Percentiles rank a stretch among this genome's conserved stretches.
phyloP scores from a whole-genome alignment of 2,888 invertebrate genomes.

The Lysandra bellargus region DNA sequence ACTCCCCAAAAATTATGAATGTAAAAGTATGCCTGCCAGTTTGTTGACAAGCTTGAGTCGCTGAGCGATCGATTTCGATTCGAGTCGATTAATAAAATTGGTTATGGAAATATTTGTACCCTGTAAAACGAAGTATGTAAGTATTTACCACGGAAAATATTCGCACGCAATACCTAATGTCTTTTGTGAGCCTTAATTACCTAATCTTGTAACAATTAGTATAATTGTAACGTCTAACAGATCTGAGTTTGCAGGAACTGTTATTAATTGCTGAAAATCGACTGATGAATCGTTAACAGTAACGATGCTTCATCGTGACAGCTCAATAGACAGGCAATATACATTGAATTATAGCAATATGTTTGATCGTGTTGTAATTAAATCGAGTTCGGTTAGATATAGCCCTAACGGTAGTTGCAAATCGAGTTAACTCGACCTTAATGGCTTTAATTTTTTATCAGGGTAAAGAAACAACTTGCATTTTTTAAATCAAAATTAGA shows the following conservation, averaged over 20 bases:
- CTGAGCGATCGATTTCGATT: background rate
- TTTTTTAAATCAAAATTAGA: too few species aligned
- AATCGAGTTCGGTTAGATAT: background rate
- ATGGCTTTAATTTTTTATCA: too few species aligned
- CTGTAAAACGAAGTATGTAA: too few species aligned
- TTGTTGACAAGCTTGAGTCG: background rate
- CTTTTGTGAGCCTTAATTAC: background rate
- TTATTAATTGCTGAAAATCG: background rate
- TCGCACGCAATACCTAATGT: background rate
- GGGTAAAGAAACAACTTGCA: too few species aligned
- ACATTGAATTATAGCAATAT: background rate
- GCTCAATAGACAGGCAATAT: background rate
- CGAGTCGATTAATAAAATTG: too few species aligned
- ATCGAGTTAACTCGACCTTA: too few species aligned
- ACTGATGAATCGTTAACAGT: background rate
- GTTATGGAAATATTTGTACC: too few species aligned
- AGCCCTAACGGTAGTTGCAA: background rate
- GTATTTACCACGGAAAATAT: background rate
- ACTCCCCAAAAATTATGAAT: too few species aligned
- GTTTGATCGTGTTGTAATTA: background rate
- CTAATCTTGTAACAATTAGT: background rate
- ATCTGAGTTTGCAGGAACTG: background rate
- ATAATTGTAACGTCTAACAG: background rate
- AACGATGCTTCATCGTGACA: background rate
- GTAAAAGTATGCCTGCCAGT: background rate